Conservation (phyloP, 2,797 vertebrate species). For the Hydrocynus forskahlii region DNA sequence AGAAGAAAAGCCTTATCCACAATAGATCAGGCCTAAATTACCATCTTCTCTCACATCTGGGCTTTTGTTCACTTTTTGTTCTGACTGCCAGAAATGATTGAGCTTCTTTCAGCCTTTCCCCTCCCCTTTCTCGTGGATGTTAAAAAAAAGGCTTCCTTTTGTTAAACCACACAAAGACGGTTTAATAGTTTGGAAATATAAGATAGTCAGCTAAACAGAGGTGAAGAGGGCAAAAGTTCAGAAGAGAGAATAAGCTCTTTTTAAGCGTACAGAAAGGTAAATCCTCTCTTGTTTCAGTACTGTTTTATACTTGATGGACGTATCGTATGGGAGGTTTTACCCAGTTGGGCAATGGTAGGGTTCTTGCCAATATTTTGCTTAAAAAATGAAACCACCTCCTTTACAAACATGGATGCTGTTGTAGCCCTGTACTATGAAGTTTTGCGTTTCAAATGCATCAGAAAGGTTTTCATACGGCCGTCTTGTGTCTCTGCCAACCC, state of each 20-base stretch:
- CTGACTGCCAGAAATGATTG: conserved; percentile 85
- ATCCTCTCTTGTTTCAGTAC: conserved; percentile 63
- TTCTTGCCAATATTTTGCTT: conserved; percentile 8
- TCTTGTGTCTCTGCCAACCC: neutral
- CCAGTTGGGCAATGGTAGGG: conserved; percentile 18
- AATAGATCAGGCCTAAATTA: conserved; percentile 84
- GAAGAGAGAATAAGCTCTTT: conserved; percentile 62
- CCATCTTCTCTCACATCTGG: conserved; percentile 86
- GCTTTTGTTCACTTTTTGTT: conserved; percentile 81
- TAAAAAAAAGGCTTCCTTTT: conserved; percentile 76
- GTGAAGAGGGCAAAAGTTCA: conserved; percentile 79
- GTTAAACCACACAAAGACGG: conserved; percentile 85
- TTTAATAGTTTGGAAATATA: conserved; percentile 82
- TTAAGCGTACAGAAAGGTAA: conserved; percentile 52
- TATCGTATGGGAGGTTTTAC: conserved; percentile 19
- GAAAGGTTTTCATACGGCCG: neutral
- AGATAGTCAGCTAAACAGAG: conserved; percentile 83
- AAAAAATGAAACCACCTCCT: conserved; percentile 9
- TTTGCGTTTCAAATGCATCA: neutral
- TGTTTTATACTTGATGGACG: conserved; percentile 50
- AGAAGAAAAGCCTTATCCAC: conserved; percentile 86
- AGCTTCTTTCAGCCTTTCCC: conserved; percentile 75
- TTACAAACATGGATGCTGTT: conserved; percentile 25
- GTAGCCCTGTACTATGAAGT: conserved; percentile 7
- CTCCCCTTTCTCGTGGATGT: conserved; percentile 72